Percentiles rank a stretch among this genome's conserved stretches.
Evolutionary conservation across 53 echinoderm and acorn worm species (phyloP).

Genomic region (Mesocentrotus franciscanus): DNA sequence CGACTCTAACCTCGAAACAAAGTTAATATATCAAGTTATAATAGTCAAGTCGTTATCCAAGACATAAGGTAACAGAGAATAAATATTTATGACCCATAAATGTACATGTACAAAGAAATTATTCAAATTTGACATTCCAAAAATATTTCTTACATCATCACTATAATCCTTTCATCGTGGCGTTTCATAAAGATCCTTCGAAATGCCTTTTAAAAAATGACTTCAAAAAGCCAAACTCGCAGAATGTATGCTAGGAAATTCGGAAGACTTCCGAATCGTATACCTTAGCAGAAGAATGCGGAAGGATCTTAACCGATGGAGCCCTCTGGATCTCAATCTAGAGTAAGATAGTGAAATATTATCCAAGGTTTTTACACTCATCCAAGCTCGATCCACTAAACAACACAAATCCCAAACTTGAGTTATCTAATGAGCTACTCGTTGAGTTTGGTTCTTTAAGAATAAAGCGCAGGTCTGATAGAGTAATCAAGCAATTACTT

Average conservation of each 20-base stretch:
- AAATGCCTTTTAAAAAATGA: background rate
- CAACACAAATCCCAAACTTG: background rate
- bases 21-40: no score
- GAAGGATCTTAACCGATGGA: background rate
- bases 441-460: background rate
- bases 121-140: background rate
- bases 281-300: conserved; percentile 13
- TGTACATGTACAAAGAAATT: background rate
- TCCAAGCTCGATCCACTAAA: background rate
- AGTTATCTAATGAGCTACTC: background rate
- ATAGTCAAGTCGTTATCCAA: no score
- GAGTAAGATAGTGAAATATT: background rate
- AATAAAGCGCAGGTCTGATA: no score
- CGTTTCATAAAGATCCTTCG: background rate
- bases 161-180: background rate
- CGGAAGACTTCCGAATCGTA: conserved; percentile 2
- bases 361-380: conserved; percentile 9
- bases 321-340: background rate
- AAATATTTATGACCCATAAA: background rate
- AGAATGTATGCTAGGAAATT: conserved; percentile 51
- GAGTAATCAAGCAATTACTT: no score
- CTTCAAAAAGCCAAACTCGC: background rate
- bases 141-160: background rate
- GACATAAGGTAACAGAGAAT: no score
- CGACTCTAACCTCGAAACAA: no score